Percentiles rank a stretch among this genome's conserved stretches.
phyloP scores from a whole-genome alignment of 2,113 vertebrate genomes.

The Sphyrna mokarran region DNA sequence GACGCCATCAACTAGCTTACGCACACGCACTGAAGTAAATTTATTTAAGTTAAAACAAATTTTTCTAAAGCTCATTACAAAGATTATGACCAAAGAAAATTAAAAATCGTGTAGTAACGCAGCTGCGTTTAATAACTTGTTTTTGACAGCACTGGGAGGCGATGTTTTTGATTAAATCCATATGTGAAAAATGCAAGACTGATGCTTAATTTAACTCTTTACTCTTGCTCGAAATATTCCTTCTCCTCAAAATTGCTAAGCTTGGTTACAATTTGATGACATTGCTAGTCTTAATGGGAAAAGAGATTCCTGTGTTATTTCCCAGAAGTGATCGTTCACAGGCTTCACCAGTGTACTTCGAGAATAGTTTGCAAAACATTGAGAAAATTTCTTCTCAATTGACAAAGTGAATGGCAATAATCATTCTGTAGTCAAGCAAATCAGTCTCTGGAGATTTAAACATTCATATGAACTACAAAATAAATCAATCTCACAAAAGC shows the following conservation, averaged over 20 bases:
- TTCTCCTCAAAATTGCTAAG: neutral
- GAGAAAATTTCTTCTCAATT: neutral
- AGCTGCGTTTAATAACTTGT: neutral
- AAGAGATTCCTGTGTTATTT: neutral
- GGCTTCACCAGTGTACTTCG: neutral
- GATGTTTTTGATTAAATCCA: slow-evolving; percentile 2
- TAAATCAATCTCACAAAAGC: neutral
- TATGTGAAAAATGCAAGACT: neutral
- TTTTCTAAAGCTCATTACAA: neutral
- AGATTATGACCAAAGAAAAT: neutral
- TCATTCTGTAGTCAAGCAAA: neutral
- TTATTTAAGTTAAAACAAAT: neutral
- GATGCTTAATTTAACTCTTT: neutral
- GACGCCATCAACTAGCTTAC: neutral
- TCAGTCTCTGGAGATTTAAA: neutral
- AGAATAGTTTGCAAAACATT: neutral
- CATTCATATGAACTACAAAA: neutral
- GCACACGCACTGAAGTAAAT: neutral
- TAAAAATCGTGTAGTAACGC: neutral
- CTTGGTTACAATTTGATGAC: neutral
- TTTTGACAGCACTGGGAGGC: neutral
- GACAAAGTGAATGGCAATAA: neutral
- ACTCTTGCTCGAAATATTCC: neutral
- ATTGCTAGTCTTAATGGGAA: neutral
- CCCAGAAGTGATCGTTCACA: neutral